phyloP scores from a whole-genome alignment of 2,888 invertebrate genomes.

The Matsumyia berberina region DNA sequence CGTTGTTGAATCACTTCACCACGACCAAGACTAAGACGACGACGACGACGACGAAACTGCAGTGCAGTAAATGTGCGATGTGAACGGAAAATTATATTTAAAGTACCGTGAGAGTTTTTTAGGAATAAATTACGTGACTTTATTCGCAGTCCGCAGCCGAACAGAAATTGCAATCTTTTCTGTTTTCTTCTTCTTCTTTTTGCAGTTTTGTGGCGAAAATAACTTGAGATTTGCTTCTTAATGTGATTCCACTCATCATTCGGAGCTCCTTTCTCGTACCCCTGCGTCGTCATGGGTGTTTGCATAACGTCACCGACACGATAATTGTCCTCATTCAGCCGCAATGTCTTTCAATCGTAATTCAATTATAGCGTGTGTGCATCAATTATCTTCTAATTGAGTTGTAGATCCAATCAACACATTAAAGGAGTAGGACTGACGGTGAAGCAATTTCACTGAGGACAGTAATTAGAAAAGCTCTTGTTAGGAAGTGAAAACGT shows the following conservation, averaged over 20 bases:
- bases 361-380: conserved; percentile 32
- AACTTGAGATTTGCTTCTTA: conserved; percentile 61
- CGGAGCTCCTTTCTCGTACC: background rate
- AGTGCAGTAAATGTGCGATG: conserved; percentile 83
- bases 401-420: conserved; percentile 14
- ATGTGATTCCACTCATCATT: conserved; percentile 53
- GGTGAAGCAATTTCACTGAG: too few species aligned
- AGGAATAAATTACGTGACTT: conserved; percentile 77
- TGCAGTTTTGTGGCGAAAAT: conserved; percentile 41
- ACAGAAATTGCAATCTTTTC: conserved; percentile 73
- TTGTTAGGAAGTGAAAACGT: too few species aligned
- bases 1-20: conserved; percentile 52
- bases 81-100: conserved; percentile 79
- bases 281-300: conserved; percentile 10
- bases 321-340: conserved; percentile 33
- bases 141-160: conserved; percentile 71
- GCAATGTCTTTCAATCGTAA: conserved; percentile 3
- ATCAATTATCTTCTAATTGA: conserved; percentile 55
- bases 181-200: conserved; percentile 7
- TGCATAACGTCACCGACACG: conserved; percentile 34
- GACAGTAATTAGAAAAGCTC: too few species aligned
- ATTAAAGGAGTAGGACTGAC: background rate
- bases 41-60: conserved; percentile 77
- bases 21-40: conserved; percentile 14
- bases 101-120: conserved; percentile 77